These are phyloP conservation scores for Sorex fumeus DNA, from an alignment of 2,113 vertebrate genomes.

Conservation along the genomic window DNA sequence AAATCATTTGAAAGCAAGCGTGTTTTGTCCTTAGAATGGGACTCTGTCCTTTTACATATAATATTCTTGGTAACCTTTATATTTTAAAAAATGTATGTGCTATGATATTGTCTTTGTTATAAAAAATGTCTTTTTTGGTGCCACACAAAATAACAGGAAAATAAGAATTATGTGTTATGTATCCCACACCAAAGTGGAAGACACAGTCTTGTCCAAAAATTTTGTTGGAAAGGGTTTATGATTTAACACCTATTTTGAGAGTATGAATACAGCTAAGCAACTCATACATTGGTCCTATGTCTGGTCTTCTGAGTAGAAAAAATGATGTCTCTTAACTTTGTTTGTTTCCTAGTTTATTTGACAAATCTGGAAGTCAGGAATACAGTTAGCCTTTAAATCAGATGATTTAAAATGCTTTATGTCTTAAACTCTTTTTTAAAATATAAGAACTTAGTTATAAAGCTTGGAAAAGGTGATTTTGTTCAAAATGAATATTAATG, in stretches of 20 bases:
- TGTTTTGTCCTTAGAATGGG: not conserved
- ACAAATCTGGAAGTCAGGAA: not conserved
- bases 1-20: not conserved
- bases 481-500: not conserved
- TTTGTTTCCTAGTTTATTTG: not conserved
- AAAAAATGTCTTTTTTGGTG: not conserved
- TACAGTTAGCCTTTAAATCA: not conserved
- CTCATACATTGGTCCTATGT: not conserved
- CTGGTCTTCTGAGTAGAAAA: not conserved
- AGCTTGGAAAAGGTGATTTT: not conserved
- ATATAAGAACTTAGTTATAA: not conserved
- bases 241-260: not conserved
- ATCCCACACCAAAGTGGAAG: not conserved
- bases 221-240: not conserved
- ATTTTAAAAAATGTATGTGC: not conserved
- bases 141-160: not conserved
- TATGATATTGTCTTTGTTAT: not conserved
- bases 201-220: not conserved
- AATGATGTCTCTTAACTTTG: not conserved
- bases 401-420: not conserved
- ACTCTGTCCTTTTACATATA: not conserved
- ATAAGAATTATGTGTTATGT: accelerated
- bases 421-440: not conserved
- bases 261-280: not conserved
- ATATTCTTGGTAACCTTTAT: not conserved